A percentile compares a stretch with the other conserved stretches of the same genome.
These are phyloP conservation scores for Hippocampus mohnikei DNA, from an alignment of 2,113 vertebrate genomes.

Conservation along the genomic window DNA sequence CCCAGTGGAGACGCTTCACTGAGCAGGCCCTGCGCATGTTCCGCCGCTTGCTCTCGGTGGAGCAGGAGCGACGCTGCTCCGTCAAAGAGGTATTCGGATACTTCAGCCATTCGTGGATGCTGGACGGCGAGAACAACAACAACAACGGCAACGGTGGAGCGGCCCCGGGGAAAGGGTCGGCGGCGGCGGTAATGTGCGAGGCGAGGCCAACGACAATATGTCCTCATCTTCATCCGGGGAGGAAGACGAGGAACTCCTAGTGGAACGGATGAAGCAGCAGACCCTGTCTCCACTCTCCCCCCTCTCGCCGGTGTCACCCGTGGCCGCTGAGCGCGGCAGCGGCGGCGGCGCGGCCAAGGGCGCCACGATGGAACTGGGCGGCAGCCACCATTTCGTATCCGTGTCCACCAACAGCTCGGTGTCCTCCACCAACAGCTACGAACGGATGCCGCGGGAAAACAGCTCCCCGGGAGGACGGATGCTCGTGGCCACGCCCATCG, in stretches of 20 bases:
- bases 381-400: slow-evolving; percentile 70
- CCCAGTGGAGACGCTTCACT: slow-evolving; percentile 81
- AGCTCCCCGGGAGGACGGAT: slow-evolving; percentile 68
- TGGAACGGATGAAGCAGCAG: slow-evolving; percentile 80
- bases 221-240: slow-evolving; percentile 69
- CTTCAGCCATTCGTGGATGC: slow-evolving; percentile 80
- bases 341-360: slow-evolving; percentile 48
- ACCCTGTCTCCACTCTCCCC: slow-evolving; percentile 69
- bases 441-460: slow-evolving; percentile 72
- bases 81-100: slow-evolving; percentile 80
- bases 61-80: slow-evolving; percentile 76
- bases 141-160: slow-evolving; percentile 34
- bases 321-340: slow-evolving; percentile 37
- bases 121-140: slow-evolving; percentile 69
- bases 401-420: slow-evolving; percentile 77
- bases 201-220: slow-evolving; percentile 54
- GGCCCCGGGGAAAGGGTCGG: slow-evolving; percentile 38
- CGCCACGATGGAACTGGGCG: slow-evolving; percentile 49
- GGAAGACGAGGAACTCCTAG: slow-evolving; percentile 75
- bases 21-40: slow-evolving; percentile 81
- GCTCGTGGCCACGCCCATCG: slow-evolving; percentile 78
- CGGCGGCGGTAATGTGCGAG: slow-evolving; percentile 21
- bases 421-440: slow-evolving; percentile 79
- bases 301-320: slow-evolving; percentile 58
- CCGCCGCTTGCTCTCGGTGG: slow-evolving; percentile 75